Conservation (phyloP, 2,113 vertebrate genomes). For the Platichthys flesus region DNA sequence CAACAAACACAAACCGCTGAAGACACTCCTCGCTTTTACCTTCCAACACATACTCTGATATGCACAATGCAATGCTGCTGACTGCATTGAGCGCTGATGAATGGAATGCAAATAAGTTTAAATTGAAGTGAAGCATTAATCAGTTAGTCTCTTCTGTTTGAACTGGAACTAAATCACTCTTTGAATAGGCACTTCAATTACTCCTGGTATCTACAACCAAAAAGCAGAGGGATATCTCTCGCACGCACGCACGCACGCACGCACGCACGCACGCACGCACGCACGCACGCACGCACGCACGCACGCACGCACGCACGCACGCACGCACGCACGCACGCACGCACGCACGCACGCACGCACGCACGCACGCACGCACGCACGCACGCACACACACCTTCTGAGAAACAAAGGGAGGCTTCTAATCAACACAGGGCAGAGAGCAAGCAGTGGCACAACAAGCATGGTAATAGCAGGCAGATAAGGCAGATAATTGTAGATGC, state of each 20-base stretch:
- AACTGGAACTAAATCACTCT: conserved; percentile 34
- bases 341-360: neutral
- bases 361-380: neutral
- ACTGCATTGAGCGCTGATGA: neutral
- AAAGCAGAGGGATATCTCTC: conserved; percentile 19
- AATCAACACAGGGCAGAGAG: conserved; percentile 54
- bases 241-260: neutral
- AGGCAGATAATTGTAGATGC: conserved; percentile 59
- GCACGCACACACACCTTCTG: conserved; percentile 25
- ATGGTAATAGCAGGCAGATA: conserved; percentile 60
- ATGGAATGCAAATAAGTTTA: neutral
- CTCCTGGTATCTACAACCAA: conserved; percentile 45
- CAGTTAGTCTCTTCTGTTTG: neutral
- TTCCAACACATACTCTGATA: neutral
- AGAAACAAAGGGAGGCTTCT: conserved; percentile 56
- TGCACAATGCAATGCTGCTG: neutral
- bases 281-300: neutral
- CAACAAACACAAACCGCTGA: neutral
- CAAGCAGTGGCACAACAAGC: conserved; percentile 42
- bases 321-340: neutral
- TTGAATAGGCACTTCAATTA: conserved; percentile 32
- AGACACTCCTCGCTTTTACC: neutral
- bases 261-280: neutral
- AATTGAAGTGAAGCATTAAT: conserved; percentile 14
- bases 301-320: neutral